phyloP scores from a whole-genome alignment of 2,797 vertebrate genomes.

The Cirrhinus molitorella region DNA sequence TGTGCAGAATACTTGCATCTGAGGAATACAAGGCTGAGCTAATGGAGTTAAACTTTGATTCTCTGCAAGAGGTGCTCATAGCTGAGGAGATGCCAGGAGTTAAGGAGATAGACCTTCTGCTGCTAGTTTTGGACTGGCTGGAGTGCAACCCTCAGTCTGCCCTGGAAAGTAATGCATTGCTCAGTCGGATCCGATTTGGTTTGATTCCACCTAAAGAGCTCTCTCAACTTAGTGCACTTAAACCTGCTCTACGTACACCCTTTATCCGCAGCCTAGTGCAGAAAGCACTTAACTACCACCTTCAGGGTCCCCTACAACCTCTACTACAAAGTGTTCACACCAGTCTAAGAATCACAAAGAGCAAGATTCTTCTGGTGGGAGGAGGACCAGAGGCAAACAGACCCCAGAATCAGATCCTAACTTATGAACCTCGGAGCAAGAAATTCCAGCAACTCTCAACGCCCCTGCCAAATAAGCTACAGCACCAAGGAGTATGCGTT shows the following conservation, averaged over 20 bases:
- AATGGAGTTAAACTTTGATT: conserved; percentile 84
- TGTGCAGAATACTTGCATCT: conserved; percentile 77
- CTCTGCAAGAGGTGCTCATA: conserved; percentile 82
- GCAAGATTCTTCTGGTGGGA: conserved; percentile 85
- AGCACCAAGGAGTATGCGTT: conserved; percentile 85
- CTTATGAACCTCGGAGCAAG: conserved; percentile 83
- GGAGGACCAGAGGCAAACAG: conserved; percentile 78
- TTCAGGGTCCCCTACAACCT: conserved; percentile 82
- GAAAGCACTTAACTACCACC: conserved; percentile 90
- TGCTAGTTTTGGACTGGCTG: conserved; percentile 88
- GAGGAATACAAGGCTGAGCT: conserved; percentile 64
- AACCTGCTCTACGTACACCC: conserved; percentile 81
- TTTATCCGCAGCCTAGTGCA: conserved; percentile 87
- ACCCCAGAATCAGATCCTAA: conserved; percentile 77
- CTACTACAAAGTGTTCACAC: conserved; percentile 85
- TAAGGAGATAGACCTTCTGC: conserved; percentile 80
- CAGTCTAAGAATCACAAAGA: conserved; percentile 80
- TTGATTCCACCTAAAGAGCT: conserved; percentile 81
- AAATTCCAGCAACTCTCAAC: conserved; percentile 78
- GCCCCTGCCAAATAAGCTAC: conserved; percentile 75
- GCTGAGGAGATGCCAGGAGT: conserved; percentile 84
- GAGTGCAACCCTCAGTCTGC: conserved; percentile 78
- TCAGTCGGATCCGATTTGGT: conserved; percentile 87
- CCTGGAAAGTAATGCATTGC: conserved; percentile 79
- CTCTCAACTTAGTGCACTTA: conserved; percentile 73